phyloP scores from a whole-genome alignment of 2,888 invertebrate species.

The Eristalis tenax region DNA sequence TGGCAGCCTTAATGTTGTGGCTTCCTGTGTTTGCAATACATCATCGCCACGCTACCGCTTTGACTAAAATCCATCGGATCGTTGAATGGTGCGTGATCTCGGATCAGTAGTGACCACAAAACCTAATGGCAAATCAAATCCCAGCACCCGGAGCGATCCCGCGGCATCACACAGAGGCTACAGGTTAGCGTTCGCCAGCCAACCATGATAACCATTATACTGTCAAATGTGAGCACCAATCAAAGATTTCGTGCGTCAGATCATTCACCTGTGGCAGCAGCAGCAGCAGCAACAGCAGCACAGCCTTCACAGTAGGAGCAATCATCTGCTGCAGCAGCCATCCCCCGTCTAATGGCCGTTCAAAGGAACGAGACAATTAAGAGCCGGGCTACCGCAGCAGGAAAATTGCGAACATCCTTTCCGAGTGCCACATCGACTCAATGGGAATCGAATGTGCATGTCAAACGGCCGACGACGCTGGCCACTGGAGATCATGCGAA shows the following conservation, averaged over 20 bases:
- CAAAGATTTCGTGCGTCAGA: conserved; percentile 69
- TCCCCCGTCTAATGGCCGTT: conserved; percentile 61
- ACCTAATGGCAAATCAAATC: conserved; percentile 68
- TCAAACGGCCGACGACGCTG: conserved; percentile 6
- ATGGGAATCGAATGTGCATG: conserved; percentile 61
- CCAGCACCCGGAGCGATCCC: conserved; percentile 4
- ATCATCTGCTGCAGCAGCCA: conserved; percentile 1
- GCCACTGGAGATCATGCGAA: conserved; percentile 51
- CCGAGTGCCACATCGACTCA: conserved; percentile 41
- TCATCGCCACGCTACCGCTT: conserved; percentile 29
- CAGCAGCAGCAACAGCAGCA: neutral
- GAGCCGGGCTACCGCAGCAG: conserved; percentile 40
- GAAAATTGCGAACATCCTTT: conserved; percentile 70
- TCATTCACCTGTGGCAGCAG: conserved; percentile 64
- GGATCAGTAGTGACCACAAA: conserved; percentile 67
- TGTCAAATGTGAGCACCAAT: conserved; percentile 70
- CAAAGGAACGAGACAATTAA: conserved; percentile 65
- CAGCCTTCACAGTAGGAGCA: neutral
- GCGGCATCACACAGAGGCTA: conserved; percentile 55
- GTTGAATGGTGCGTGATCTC: conserved; percentile 51
- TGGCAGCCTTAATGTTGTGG: conserved; percentile 33
- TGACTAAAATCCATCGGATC: conserved; percentile 26
- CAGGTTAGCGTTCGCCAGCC: conserved; percentile 43
- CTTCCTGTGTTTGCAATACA: conserved; percentile 61
- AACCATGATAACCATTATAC: conserved; percentile 66